Evolutionary conservation across 2,113 vertebrate genomes (phyloP), one percentile per base, ranked within the genome.

Genomic region (Coregonus clupeaformis): DNA sequence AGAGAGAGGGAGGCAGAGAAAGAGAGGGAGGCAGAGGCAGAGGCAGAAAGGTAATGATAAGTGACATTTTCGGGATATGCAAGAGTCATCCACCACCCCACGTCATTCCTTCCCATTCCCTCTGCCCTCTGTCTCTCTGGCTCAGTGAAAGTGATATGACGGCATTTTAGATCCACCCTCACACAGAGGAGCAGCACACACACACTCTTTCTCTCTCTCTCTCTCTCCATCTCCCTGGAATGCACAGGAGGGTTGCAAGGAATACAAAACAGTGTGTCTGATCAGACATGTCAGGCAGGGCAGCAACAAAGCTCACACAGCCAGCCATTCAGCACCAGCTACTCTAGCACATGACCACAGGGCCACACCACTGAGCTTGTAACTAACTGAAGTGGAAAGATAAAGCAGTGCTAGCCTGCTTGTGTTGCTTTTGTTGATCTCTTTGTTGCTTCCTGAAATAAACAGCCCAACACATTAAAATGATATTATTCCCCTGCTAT

Each of bases 61-160:
- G 32, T 74, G 70, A 68, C 42, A 65, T 59, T 72, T 59, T 59
- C 42, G 32, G 9, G 29, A 52, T 66, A 76, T 78, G 77, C 62
- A 76, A 63, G 68, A 71, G 55, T 59, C 27, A 30, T 71, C 29
- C 27, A 22, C n/a, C 29, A 25, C 13, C 5, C 16, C 24, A 27
- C 1, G 16, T 9, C 32, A 1, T 25, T 42, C 36, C 36, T 36
- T 12, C 36, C 76, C 59, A 30, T 24, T 30, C 7, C 14, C 36
- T 42, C 24, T 20, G 6, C 36, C 22, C 13, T 11, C 63, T 67
- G 57, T 11, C 52, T 20, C 29, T 68, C 36, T 30, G 60, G 67
- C 77, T 67, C 52, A 73, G 24, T 72, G 57, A 76, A 52, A 75
- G 52, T 69, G 52, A 77, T 74, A 70, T 71, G 68, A 80, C 68